These are phyloP conservation scores for Epinephelus malabaricus DNA, from an alignment of 2,797 vertebrate species.

Conservation along the genomic window DNA sequence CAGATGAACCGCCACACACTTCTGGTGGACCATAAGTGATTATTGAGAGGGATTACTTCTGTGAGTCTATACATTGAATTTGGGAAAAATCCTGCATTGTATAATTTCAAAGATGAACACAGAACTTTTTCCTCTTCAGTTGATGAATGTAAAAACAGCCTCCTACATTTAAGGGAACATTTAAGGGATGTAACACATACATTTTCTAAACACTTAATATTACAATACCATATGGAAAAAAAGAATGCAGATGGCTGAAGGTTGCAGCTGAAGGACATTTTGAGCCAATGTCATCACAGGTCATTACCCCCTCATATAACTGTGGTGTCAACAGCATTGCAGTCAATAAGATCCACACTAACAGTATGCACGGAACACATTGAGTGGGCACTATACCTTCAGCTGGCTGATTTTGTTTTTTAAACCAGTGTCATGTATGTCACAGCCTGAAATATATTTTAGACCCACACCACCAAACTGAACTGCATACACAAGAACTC, in stretches of 20 bases:
- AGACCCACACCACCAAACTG: conserved; percentile 16
- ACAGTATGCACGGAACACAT: conserved; percentile 53
- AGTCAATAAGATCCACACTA: conserved; percentile 73
- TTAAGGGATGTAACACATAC: no score
- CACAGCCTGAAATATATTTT: conserved; percentile 17
- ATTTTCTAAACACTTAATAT: no score
- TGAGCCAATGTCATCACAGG: conserved; percentile 48
- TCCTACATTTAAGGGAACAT: no score
- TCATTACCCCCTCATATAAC: conserved; percentile 59
- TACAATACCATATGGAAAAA: neutral
- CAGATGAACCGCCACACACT: no score
- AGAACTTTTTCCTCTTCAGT: neutral
- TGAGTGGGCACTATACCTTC: conserved; percentile 37
- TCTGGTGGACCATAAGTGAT: no score
- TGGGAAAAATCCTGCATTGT: no score
- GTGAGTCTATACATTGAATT: no score
- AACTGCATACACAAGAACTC: neutral
- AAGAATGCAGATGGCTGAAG: conserved; percentile 38
- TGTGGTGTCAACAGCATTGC: conserved; percentile 61
- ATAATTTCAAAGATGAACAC: neutral
- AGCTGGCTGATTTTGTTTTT: conserved; percentile 17
- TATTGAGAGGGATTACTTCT: no score
- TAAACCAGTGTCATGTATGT: neutral
- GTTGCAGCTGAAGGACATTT: conserved; percentile 68
- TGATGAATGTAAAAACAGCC: neutral